phyloP scores from a whole-genome alignment of 2,888 invertebrate genomes.

The Malachius bipustulatus region DNA sequence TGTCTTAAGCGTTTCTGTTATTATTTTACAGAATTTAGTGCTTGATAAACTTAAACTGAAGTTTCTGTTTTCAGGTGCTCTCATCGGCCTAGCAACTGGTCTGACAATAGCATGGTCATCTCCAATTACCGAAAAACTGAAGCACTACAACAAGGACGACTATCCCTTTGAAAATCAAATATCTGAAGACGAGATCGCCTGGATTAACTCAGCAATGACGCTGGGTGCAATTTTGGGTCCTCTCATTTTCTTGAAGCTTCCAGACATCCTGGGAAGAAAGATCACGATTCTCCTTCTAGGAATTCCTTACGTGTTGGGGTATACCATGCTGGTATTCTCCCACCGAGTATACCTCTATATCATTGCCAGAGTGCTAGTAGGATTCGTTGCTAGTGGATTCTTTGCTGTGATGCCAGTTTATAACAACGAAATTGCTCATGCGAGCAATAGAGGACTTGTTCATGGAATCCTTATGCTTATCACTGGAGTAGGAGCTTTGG shows the following conservation, averaged over 20 bases:
- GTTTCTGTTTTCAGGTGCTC: no score
- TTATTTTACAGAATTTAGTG: no score
- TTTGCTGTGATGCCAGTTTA: conserved; percentile 74
- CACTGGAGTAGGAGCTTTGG: conserved; percentile 54
- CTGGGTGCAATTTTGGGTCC: conserved; percentile 48
- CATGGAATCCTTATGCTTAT: conserved; percentile 71
- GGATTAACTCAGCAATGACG: conserved; percentile 41
- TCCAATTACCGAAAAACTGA: conserved; percentile 14
- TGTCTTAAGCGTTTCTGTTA: no score
- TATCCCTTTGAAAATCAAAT: conserved; percentile 29
- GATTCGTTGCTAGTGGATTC: conserved; percentile 55
- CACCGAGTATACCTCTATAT: conserved; percentile 40
- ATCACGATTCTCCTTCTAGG: conserved; percentile 50
- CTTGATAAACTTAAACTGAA: no score
- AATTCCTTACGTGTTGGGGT: conserved; percentile 55
- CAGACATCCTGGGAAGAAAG: conserved; percentile 56
- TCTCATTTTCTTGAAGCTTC: conserved; percentile 52
- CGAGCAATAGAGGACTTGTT: conserved; percentile 64
- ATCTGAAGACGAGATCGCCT: conserved; percentile 35
- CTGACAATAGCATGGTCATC: conserved; percentile 35
- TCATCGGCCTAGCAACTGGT: conserved; percentile 34
- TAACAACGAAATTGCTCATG: conserved; percentile 73
- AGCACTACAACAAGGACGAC: conserved; percentile 18
- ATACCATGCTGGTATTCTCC: conserved; percentile 51
- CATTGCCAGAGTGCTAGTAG: conserved; percentile 47